Conservation (phyloP, 2,113 vertebrate genomes). For the Balaeniceps rex region DNA sequence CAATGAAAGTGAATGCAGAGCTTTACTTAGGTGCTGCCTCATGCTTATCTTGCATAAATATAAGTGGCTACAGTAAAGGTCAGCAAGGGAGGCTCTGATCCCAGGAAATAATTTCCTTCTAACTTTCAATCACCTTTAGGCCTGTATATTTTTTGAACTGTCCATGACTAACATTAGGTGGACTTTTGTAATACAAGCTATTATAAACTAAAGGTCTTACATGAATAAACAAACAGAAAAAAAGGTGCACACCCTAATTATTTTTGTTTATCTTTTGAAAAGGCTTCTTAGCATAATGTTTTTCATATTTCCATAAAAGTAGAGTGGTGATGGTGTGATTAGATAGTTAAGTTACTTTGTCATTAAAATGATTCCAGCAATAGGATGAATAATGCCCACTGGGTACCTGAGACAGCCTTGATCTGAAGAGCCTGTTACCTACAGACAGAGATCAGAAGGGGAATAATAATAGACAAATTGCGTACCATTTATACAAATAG, state of each 20-base stretch:
- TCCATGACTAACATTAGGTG: background rate
- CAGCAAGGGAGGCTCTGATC: background rate
- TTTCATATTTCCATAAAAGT: background rate
- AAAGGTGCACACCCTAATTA: background rate
- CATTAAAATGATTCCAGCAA: background rate
- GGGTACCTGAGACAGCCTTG: background rate
- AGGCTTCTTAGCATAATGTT: background rate
- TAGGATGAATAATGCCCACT: background rate
- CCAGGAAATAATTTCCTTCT: background rate
- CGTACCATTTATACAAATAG: background rate
- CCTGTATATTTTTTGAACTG: background rate
- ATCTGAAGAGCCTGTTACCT: background rate
- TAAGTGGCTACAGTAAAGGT: background rate
- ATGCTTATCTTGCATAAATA: background rate
- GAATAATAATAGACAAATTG: background rate
- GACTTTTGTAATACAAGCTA: background rate
- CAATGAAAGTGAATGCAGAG: background rate
- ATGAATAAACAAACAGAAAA: background rate
- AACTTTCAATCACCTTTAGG: background rate
- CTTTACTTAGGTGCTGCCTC: background rate
- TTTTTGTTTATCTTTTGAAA: background rate
- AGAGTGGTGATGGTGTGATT: background rate
- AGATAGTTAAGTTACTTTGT: background rate
- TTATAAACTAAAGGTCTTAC: background rate
- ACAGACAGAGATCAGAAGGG: background rate